Evolutionary conservation across 2,797 vertebrate genomes (phyloP).

Genomic region (Enteromius thamalakanensis): DNA sequence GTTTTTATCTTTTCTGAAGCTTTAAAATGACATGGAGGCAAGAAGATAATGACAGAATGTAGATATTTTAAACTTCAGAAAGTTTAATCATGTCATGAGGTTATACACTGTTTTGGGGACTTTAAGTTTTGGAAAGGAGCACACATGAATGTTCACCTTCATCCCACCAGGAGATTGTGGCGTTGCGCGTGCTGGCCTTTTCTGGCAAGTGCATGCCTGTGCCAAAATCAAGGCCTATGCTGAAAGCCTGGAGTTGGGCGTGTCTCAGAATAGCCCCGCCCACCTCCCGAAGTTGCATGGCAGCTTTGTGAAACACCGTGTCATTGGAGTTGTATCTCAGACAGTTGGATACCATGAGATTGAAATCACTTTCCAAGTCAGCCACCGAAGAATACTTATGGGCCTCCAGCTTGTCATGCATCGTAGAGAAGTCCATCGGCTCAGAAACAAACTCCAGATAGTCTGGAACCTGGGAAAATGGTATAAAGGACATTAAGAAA

Average conservation of each 20-base stretch:
- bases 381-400: conserved; percentile 90
- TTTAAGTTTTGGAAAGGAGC: neutral
- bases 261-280: conserved; percentile 92
- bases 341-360: conserved; percentile 98
- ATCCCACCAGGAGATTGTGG: conserved; percentile 93
- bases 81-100: neutral
- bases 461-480: conserved; percentile 90
- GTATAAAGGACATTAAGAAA: conserved; percentile 51
- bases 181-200: conserved; percentile 85
- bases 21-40: neutral
- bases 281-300: conserved; percentile 89
- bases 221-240: conserved; percentile 88
- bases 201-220: conserved; percentile 92
- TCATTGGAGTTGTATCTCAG: conserved; percentile 99
- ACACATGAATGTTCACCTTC: conserved; percentile 83
- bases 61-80: neutral
- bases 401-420: conserved; percentile 93
- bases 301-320: conserved; percentile 95
- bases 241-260: conserved; percentile 90
- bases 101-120: neutral
- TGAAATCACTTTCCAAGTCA: conserved; percentile 95
- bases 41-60: neutral
- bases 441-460: conserved; percentile 97
- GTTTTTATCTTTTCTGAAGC: neutral
- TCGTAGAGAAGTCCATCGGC: conserved; percentile 98